These are phyloP conservation scores for Sialia sialis DNA, from an alignment of 2,113 vertebrate genomes.

Conservation along the genomic window DNA sequence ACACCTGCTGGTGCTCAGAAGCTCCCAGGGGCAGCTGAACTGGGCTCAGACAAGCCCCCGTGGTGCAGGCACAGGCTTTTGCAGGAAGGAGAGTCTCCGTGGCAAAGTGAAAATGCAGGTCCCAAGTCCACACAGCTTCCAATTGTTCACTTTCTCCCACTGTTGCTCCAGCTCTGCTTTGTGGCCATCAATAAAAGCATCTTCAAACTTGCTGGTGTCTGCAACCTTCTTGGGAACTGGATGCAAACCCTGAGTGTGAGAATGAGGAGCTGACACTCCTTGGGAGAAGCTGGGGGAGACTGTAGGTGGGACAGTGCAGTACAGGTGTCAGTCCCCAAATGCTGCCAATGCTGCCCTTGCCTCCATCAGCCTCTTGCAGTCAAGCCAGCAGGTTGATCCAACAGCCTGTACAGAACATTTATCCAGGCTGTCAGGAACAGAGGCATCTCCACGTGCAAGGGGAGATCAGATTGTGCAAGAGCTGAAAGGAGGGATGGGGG, in stretches of 20 bases:
- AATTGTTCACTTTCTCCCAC: background rate
- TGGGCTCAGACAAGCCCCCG: background rate
- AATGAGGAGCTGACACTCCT: background rate
- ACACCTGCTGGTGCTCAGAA: background rate
- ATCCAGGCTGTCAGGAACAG: too few relatives aligned
- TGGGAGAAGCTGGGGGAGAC: background rate
- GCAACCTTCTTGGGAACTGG: background rate
- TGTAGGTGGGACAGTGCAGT: background rate
- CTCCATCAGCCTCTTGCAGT: too few relatives aligned
- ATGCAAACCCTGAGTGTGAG: background rate
- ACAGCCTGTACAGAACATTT: too few relatives aligned
- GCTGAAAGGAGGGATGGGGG: too few relatives aligned
- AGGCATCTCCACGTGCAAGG: too few relatives aligned
- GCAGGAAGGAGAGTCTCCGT: rapidly evolving
- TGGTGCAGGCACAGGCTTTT: background rate
- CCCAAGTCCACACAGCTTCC: background rate
- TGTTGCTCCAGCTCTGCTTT: background rate
- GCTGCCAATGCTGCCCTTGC: too few relatives aligned
- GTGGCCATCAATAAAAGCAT: background rate
- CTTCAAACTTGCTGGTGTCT: background rate
- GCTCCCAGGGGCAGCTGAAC: background rate
- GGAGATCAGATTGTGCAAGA: too few relatives aligned
- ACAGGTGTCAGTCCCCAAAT: too few relatives aligned
- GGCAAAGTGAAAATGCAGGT: background rate
- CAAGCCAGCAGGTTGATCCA: too few relatives aligned